phyloP scores from a whole-genome alignment of 2,113 vertebrate species.

The Zosterops pallidus region DNA sequence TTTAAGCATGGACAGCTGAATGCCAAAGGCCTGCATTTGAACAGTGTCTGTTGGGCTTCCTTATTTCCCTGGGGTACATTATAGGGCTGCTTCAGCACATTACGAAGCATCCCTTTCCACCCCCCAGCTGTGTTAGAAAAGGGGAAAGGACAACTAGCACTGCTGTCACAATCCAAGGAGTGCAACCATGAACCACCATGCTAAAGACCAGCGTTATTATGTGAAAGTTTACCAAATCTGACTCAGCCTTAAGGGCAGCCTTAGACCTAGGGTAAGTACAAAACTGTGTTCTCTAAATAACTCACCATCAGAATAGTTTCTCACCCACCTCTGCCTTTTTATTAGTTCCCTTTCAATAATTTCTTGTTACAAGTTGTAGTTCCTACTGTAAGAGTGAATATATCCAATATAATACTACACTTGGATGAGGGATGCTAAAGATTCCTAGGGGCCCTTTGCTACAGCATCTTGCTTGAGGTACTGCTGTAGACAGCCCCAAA shows the following conservation, averaged over 20 bases:
- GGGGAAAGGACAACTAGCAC: background rate
- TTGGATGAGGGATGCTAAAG: background rate
- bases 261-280: background rate
- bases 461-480: background rate
- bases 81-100: background rate
- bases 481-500: background rate
- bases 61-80: background rate
- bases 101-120: background rate
- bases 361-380: background rate
- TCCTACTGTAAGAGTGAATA: background rate
- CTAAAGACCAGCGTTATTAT: background rate
- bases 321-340: background rate
- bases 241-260: background rate
- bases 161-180: background rate
- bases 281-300: background rate
- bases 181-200: fast-evolving
- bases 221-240: background rate
- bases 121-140: background rate
- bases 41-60: background rate
- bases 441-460: background rate
- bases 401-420: background rate
- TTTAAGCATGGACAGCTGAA: background rate
- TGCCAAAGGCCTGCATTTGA: background rate
- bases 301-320: background rate
- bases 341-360: background rate